A percentile compares a stretch with the other conserved stretches of the same genome.
Conservation (phyloP, 2,113 vertebrate species). For the Vicugna pacos region DNA sequence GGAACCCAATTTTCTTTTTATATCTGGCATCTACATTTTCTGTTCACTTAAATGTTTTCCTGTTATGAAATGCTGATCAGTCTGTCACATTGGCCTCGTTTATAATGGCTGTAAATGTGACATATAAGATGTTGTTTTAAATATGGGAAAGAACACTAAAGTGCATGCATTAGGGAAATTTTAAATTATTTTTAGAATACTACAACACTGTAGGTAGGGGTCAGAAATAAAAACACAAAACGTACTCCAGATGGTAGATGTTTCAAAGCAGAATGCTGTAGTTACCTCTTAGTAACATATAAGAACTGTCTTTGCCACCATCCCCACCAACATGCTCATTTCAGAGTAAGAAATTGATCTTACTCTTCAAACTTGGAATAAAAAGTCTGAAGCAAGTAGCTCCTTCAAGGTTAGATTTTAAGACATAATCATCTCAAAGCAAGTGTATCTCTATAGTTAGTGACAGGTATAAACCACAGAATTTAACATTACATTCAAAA, state of each 20-base stretch:
- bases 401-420: not conserved
- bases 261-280: constrained; percentile 28
- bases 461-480: not conserved
- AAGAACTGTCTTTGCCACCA: not conserved
- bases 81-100: not conserved
- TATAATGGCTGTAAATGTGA: not conserved
- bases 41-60: constrained; percentile 24
- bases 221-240: constrained; percentile 6
- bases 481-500: not conserved
- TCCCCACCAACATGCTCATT: not conserved
- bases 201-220: not conserved
- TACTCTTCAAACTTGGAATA: not conserved
- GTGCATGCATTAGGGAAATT: not conserved
- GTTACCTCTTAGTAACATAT: not conserved
- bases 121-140: not conserved
- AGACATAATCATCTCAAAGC: constrained; percentile 5
- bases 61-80: not conserved
- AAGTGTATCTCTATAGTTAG: not conserved
- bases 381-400: not conserved
- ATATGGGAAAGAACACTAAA: not conserved
- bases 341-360: not conserved
- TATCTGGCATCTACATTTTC: not conserved
- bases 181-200: not conserved
- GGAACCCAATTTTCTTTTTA: not conserved
- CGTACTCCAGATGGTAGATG: not conserved